These are phyloP conservation scores for Chondrosia reniformis DNA, from an alignment of 37 sponge, comb jelly and placozoan genomes.

Conservation along the genomic window DNA sequence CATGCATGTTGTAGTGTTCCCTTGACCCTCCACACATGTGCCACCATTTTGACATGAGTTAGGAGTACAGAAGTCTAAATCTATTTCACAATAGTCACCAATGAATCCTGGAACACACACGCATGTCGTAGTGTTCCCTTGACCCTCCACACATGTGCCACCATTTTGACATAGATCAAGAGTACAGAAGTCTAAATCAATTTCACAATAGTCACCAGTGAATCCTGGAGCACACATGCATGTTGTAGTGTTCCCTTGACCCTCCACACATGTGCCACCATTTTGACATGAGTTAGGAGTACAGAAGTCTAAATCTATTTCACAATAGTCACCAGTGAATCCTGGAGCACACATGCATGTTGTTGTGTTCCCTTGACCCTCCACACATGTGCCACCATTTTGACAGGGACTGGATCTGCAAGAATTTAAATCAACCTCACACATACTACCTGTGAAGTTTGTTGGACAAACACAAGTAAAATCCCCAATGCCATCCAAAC, in stretches of 20 bases:
- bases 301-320: slow-evolving; percentile 31
- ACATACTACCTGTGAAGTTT: slow-evolving; percentile 8
- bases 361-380: neutral
- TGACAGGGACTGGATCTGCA: slow-evolving; percentile 3
- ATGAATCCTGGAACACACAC: slow-evolving; percentile 4
- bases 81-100: neutral
- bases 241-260: neutral
- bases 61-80: slow-evolving; percentile 20
- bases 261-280: slow-evolving; percentile 19
- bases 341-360: slow-evolving; percentile 44
- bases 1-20: slow-evolving; percentile 42
- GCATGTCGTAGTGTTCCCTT: slow-evolving; percentile 21
- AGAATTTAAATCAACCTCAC: slow-evolving; percentile 1
- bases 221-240: slow-evolving; percentile 34
- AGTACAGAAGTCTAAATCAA: slow-evolving; percentile 4
- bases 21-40: slow-evolving; percentile 12
- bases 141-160: neutral
- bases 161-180: neutral
- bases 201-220: slow-evolving; percentile 47
- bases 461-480: slow-evolving; percentile 31
- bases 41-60: slow-evolving; percentile 40
- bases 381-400: neutral
- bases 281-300: neutral
- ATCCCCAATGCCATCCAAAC: neutral
- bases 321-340: slow-evolving; percentile 36